These are phyloP conservation scores for Coilia nasus DNA, from an alignment of 2,797 vertebrate species.

Conservation along the genomic window DNA sequence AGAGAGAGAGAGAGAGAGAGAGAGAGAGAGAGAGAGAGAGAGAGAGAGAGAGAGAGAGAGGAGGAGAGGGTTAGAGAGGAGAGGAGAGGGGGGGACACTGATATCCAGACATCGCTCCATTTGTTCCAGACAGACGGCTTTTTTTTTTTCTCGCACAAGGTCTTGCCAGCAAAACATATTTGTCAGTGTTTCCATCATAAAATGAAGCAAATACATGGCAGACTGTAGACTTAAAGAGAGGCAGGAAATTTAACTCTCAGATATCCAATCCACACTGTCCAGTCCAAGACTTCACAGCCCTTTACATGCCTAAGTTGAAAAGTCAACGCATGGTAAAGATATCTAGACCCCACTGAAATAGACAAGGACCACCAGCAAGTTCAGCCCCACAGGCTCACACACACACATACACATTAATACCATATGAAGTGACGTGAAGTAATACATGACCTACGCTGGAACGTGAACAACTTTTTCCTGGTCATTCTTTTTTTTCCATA, in stretches of 20 bases:
- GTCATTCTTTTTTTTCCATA: not conserved
- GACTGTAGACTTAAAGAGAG: constrained; percentile 49
- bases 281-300: constrained; percentile 15
- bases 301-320: constrained; percentile 19
- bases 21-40: constrained; percentile 25
- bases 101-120: constrained; percentile 56
- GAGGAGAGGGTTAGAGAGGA: constrained; percentile 33
- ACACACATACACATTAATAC: not conserved
- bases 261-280: constrained; percentile 45
- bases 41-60: constrained; percentile 3
- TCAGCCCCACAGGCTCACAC: not conserved
- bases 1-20: constrained; percentile 31
- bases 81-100: constrained; percentile 52
- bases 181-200: constrained; percentile 67
- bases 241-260: constrained; percentile 49
- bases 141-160: constrained; percentile 49
- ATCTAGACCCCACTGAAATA: not conserved
- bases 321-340: constrained; percentile 9
- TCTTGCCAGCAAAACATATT: constrained; percentile 64
- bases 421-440: not conserved
- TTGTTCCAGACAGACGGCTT: constrained; percentile 55
- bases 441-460: not conserved
- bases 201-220: constrained; percentile 64
- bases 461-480: not conserved
- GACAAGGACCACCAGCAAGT: constrained; percentile 13